Evolutionary conservation across 30 jellyfish, hydroid and myxozoan genomes (phyloP).

Genomic region (Aurelia coerulea): DNA sequence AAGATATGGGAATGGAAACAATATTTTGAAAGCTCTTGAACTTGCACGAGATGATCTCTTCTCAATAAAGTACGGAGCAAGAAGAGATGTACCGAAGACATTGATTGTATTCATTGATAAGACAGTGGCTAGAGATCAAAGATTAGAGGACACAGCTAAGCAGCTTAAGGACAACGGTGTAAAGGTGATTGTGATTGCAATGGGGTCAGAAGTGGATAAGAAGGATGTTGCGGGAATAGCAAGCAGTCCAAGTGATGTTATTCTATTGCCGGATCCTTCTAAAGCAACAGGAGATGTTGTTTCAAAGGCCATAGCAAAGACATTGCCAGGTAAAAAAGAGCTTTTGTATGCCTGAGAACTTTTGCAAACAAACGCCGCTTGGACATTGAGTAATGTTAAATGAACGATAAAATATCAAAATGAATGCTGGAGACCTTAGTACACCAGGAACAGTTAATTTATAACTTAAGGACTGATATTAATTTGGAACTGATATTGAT

Average conservation of each 20-base stretch:
- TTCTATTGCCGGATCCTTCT: neutral
- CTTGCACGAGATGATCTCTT: conserved; percentile 28
- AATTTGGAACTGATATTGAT: no score
- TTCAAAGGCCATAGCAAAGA: no score
- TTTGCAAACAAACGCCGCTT: no score
- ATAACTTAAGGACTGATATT: no score
- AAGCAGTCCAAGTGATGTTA: conserved; percentile 1
- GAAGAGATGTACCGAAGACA: conserved; percentile 44
- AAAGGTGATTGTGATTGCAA: conserved; percentile 22
- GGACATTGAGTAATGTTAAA: no score
- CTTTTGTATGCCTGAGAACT: no score
- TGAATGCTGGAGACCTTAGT: no score
- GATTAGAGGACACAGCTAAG: neutral
- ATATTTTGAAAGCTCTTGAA: conserved; percentile 63
- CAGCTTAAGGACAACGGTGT: conserved; percentile 18
- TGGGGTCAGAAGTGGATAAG: conserved; percentile 32
- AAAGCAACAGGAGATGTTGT: neutral
- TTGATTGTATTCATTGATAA: conserved; percentile 20
- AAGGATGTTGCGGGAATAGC: conserved; percentile 14
- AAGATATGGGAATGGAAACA: conserved; percentile 1
- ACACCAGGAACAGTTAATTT: no score
- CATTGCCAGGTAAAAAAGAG: neutral
- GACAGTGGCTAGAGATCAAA: neutral
- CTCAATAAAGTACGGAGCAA: conserved; percentile 25
- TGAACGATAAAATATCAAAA: no score